Evolutionary conservation across 2,888 invertebrate genomes (phyloP).

Genomic region (Chrysolina haemoptera): DNA sequence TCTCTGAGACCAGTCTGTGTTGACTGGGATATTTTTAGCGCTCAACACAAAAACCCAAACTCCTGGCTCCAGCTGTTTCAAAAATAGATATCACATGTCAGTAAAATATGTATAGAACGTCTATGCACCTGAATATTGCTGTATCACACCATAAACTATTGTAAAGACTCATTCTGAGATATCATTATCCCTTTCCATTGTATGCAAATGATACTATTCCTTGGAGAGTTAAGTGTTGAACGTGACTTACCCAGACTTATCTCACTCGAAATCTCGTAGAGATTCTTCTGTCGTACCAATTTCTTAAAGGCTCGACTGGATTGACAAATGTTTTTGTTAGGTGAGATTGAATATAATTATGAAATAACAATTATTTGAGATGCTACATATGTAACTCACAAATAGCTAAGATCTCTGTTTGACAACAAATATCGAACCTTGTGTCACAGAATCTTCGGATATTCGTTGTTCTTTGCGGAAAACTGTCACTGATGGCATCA

Average conservation of each 20-base stretch:
- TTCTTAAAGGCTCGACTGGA: neutral
- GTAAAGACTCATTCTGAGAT: neutral
- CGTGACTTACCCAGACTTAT: slow-evolving; percentile 8
- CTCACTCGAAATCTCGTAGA: neutral
- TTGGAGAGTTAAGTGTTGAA: neutral
- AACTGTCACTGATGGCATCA: too few species aligned
- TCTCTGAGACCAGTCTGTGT: too few species aligned
- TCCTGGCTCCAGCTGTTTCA: too few species aligned
- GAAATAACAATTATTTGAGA: too few species aligned
- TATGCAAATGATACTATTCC: neutral
- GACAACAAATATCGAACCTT: too few species aligned
- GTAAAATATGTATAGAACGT: neutral
- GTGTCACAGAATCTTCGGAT: too few species aligned
- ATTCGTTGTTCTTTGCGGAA: too few species aligned
- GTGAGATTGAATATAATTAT: neutral
- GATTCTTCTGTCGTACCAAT: neutral
- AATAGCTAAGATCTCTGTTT: too few species aligned
- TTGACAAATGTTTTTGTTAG: neutral
- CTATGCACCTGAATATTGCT: neutral
- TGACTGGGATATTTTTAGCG: too few species aligned
- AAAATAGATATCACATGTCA: too few species aligned
- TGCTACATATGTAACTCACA: too few species aligned
- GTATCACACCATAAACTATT: slow-evolving; percentile 3
- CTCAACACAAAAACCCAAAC: too few species aligned
- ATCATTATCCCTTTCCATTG: slow-evolving; percentile 14